These are phyloP conservation scores for Sorex maritimensis DNA, from an alignment of 2,797 vertebrate genomes.

Conservation along the genomic window DNA sequence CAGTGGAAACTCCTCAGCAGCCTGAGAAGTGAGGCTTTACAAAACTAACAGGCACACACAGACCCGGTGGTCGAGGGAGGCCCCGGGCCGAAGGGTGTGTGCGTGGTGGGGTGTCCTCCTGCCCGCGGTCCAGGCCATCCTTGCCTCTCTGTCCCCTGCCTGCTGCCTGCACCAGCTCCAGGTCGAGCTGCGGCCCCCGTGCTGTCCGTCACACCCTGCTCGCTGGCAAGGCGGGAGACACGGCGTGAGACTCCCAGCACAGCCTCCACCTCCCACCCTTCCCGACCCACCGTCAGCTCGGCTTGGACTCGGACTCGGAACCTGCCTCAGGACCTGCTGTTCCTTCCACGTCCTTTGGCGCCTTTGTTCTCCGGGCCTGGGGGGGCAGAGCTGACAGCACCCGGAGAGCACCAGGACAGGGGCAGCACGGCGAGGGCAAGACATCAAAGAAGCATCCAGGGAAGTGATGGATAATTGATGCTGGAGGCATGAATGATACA, in stretches of 20 bases:
- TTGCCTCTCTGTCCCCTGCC: not conserved
- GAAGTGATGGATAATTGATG: conserved; percentile 82
- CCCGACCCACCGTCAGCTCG: not conserved
- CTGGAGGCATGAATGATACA: conserved; percentile 84
- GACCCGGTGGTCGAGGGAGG: not conserved
- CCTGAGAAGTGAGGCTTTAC: not conserved
- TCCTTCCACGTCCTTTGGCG: conserved; percentile 25
- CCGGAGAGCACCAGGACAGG: not conserved
- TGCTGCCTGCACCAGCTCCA: not conserved
- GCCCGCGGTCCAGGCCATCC: not conserved
- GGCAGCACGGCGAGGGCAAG: conserved; percentile 44
- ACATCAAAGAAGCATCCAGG: conserved; percentile 80
- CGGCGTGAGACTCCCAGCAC: not conserved
- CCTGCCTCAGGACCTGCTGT: conserved; percentile 15
- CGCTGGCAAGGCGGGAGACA: not conserved
- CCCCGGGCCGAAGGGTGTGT: not conserved
- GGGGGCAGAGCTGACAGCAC: conserved; percentile 70
- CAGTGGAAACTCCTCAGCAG: not conserved
- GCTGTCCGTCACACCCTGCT: not conserved
- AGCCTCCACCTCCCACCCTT: not conserved
- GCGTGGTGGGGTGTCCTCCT: not conserved
- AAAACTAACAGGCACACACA: too few species aligned
- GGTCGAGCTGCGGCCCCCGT: not conserved
- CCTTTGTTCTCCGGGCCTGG: conserved; percentile 74
- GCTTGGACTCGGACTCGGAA: conserved; percentile 46